Conservation (phyloP, 2,888 invertebrate genomes). For the Exocentrus adspersus region DNA sequence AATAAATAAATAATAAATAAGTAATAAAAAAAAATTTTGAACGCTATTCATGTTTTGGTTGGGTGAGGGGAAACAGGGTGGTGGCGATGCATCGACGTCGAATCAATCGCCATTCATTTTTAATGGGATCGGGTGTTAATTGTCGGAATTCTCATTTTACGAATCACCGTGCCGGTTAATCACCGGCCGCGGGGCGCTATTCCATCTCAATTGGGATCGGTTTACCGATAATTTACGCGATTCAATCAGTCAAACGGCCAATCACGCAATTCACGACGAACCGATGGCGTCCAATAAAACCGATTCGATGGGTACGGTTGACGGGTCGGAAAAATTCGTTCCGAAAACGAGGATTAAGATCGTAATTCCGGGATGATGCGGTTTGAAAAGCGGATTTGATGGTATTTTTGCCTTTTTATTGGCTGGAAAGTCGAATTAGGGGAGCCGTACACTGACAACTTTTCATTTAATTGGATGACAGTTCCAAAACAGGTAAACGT, state of each 20-base stretch:
- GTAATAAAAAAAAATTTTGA: not conserved
- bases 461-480: too few relatives aligned
- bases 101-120: conserved; percentile 21
- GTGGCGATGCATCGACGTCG: too few relatives aligned
- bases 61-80: too few relatives aligned
- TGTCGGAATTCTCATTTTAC: conserved; percentile 62
- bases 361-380: too few relatives aligned
- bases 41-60: not conserved
- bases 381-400: too few relatives aligned
- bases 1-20: not conserved
- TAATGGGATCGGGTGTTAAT: conserved; percentile 51
- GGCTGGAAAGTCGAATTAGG: too few relatives aligned
- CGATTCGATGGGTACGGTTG: conserved; percentile 8
- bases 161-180: conserved; percentile 61
- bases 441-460: too few relatives aligned
- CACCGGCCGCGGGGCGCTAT: conserved; percentile 55
- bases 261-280: conserved; percentile 42
- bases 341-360: too few relatives aligned
- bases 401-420: too few relatives aligned
- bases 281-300: conserved; percentile 23
- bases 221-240: conserved; percentile 54
- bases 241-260: conserved; percentile 52
- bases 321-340: too few relatives aligned
- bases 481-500: too few relatives aligned
- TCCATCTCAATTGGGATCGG: conserved; percentile 51